phyloP scores from a whole-genome alignment of 1,140 invertebrate genomes.

The Eupristina koningsbergeri region DNA sequence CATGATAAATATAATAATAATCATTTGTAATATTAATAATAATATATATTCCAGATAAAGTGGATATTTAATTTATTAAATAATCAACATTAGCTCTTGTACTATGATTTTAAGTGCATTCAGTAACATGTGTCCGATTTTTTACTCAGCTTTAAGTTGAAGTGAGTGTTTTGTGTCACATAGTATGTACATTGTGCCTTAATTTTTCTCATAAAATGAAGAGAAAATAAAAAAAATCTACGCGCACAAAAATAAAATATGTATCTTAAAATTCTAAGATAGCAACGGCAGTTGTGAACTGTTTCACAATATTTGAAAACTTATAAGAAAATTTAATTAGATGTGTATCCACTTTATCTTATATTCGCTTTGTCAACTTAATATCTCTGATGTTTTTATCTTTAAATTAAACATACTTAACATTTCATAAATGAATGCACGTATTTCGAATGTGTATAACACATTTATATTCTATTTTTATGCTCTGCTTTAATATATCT shows the following conservation, averaged over 20 bases:
- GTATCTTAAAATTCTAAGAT: slow-evolving; percentile 6
- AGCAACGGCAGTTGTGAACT: background rate
- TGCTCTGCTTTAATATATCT: slow-evolving; percentile 46
- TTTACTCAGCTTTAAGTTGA: background rate
- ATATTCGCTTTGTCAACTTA: slow-evolving; percentile 29
- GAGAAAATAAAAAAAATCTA: slow-evolving; percentile 26
- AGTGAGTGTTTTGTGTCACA: slow-evolving; percentile 39
- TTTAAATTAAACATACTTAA: slow-evolving; percentile 46
- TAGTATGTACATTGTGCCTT: slow-evolving; percentile 45
- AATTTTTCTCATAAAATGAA: slow-evolving; percentile 4
- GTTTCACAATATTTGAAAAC: slow-evolving; percentile 6
- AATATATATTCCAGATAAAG: slow-evolving; percentile 38
- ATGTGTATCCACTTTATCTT: slow-evolving; percentile 46
- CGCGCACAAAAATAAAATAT: slow-evolving; percentile 3
- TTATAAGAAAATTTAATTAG: slow-evolving; percentile 11
- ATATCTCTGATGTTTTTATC: slow-evolving; percentile 36
- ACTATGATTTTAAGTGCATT: slow-evolving; percentile 45
- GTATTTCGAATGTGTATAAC: slow-evolving; percentile 55
- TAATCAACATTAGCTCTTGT: background rate
- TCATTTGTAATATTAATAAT: slow-evolving; percentile 45
- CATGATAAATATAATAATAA: slow-evolving; percentile 49
- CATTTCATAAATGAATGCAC: slow-evolving; percentile 45
- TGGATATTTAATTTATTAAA: slow-evolving; percentile 32
- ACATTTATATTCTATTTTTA: slow-evolving; percentile 52
- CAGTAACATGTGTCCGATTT: slow-evolving; percentile 41